Evolutionary conservation across 2,113 vertebrate species (phyloP), one percentile per base, ranked within the genome.

Genomic region (Herpetotheres cachinnans): DNA sequence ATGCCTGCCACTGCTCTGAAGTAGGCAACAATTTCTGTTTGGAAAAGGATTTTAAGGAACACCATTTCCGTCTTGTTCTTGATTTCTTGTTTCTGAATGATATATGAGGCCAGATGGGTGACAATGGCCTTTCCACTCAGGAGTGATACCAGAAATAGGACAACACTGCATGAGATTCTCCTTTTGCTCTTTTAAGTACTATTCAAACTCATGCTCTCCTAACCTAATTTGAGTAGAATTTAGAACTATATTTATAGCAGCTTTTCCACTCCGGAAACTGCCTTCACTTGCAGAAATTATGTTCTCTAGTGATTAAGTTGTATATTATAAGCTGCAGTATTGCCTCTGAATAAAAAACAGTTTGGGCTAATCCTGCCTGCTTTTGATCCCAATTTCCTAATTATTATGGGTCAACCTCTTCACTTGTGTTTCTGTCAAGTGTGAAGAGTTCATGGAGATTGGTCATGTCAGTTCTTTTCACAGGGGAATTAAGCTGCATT

Each of bases 361-460:
- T 90, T 92, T 74, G 56, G 55, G 62, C 34, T 92, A 91, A 95
- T 77, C 40, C 82, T 92, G 59, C 8, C 34, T 3, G 11, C 55
- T 92, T 91, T 95, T 78, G 58, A 88, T 90, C 85, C 67, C 59
- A 44, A 29, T 96, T 96, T 92, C 92, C 62, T 88, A 73, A 90
- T 86, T 77, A 58, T 76, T 89, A 94, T 44, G 32, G 76, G 77
- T 92, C 90, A 86, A 74, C 29, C 20, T 80, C 70, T 86, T 89
- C 67, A 70, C 18, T 66, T 89, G 38, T 90, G 59, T 86, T 86
- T 79, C 82, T 85, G 50, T 88, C 85, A 86, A 83, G 74, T 77
- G 58, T 70, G 62, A 73, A 80, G 79, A 88, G 87, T 93, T 91
- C 78, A 88, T 18, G 19, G 49, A 52, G 49, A 93, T 74, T 86